Base-by-base conservation (phyloP, 37 sponge, comb jelly and placozoan genomes). In the Tethya wilhelma region DNA sequence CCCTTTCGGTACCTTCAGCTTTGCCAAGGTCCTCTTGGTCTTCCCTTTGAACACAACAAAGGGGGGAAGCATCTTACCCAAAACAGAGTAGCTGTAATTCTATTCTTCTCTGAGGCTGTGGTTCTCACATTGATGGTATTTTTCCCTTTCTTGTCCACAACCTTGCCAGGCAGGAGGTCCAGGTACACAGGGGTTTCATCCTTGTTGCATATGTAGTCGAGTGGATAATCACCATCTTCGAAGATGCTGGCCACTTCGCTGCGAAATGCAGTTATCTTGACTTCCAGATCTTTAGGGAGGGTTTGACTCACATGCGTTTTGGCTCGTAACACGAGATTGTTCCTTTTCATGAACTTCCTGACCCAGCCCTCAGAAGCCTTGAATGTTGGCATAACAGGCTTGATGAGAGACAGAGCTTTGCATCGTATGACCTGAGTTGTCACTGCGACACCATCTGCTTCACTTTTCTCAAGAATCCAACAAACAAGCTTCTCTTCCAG, bases 381-480 rank as follows among this genome's bases (percentile, higher is more conserved):
- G 53, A 49, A 49, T 19, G 9, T 49, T 7, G 53, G 53, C 9
- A 12, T 14, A n/a, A 60, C 29, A 25, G 63, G 63, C 26, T 12
- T 60, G 29, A 60, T 60, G 7, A 67, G 5, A 31, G 37, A 4
- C 67, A 37, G 6, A 5, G 67, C 67, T 20, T 36, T 31, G 19
- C 4, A 6, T 38, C 34, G 29, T 36, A 67, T 19, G 11, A 8
- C 17, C 25, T 9, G 4, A 37, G 6, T 36, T 67, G 67, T 31
- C 19, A 67, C 39, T 20, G 67, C 9, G 14, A 67, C 37, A 59
- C 28, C 28, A 20, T 67, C 14, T 36, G 34, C 37, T 20, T 81
- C 73, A 8, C 82, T 19, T 30, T 43, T 59, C 37, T 81, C 82
- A 32, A 71, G 34, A 4, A 81, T 57, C 72, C 73, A 81, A 6